Conservation (phyloP, 1,140 invertebrate genomes). For the Drosophila parvula region DNA sequence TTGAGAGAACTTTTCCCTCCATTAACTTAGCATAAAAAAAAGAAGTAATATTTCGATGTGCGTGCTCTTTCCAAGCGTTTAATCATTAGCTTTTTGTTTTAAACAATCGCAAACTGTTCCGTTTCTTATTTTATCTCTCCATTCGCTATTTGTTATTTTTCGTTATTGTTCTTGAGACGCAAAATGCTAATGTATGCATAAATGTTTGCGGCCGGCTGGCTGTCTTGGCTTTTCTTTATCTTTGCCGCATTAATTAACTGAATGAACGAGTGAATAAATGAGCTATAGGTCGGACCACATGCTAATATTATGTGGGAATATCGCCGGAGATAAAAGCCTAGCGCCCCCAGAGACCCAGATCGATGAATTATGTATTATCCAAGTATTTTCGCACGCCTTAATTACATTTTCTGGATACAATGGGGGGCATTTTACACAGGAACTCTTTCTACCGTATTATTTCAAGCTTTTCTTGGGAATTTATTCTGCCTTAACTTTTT, state of each 20-base stretch:
- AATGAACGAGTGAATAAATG: conserved; percentile 50
- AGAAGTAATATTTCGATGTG: conserved; percentile 19
- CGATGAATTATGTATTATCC: conserved; percentile 67
- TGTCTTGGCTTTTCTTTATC: conserved; percentile 67
- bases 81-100: conserved; percentile 56
- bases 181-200: conserved; percentile 73
- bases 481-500: background rate
- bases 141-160: conserved; percentile 26
- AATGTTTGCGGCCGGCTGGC: conserved; percentile 41
- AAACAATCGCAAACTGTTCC: conserved; percentile 64
- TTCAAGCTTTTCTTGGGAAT: background rate
- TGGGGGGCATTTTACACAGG: conserved; percentile 1
- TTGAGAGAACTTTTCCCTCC: conserved; percentile 12
- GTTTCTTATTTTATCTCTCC: conserved; percentile 39
- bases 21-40: conserved; percentile 16
- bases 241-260: conserved; percentile 74
- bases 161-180: conserved; percentile 33
- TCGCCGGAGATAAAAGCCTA: conserved; percentile 18
- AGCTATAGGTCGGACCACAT: conserved; percentile 41
- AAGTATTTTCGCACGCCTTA: conserved; percentile 66
- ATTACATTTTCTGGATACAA: conserved; percentile 38
- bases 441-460: background rate
- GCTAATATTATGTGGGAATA: conserved; percentile 78
- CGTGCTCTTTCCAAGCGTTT: conserved; percentile 28
- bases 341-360: conserved; percentile 25